Evolutionary conservation across 2,888 invertebrate genomes (phyloP).

Genomic region (Resseliella maxima): DNA sequence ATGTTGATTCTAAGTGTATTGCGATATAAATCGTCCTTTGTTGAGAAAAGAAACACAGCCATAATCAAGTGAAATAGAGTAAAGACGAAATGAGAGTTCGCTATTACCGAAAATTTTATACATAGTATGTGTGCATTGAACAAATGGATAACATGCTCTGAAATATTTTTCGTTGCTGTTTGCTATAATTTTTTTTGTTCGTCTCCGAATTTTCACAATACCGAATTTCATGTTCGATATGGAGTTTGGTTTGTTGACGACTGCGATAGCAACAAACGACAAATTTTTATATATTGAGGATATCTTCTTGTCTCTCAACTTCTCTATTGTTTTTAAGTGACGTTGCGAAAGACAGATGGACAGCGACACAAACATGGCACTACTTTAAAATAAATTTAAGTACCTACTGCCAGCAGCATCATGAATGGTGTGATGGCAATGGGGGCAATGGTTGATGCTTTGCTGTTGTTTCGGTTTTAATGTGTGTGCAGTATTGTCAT

Average conservation of each 20-base stretch:
- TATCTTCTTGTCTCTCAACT: conserved; percentile 59
- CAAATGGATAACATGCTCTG: background rate
- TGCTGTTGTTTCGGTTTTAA: conserved; percentile 28
- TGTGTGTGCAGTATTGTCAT: conserved; percentile 43
- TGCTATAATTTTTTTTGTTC: background rate
- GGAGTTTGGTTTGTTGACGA: conserved; percentile 53
- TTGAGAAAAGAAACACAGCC: background rate
- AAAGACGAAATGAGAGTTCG: background rate
- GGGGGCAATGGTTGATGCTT: conserved; percentile 53
- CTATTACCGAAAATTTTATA: background rate
- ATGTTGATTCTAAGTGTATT: conserved; percentile 8
- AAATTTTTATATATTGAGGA: conserved; percentile 58
- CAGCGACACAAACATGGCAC: conserved; percentile 58
- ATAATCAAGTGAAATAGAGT: conserved; percentile 31
- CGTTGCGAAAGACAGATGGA: conserved; percentile 59
- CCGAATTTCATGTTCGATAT: conserved; percentile 53
- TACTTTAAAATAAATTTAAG: conserved; percentile 57
- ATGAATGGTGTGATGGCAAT: conserved; percentile 31
- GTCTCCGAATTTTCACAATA: conserved; percentile 34
- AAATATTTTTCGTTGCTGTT: conserved; percentile 31
- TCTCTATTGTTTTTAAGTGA: conserved; percentile 59
- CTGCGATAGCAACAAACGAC: conserved; percentile 55
- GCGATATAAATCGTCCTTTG: background rate
- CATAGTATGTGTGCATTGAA: background rate
- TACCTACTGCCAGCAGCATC: conserved; percentile 54